Conservation (phyloP, 2,797 vertebrate species). For the Melanotaenia pygmaea region DNA sequence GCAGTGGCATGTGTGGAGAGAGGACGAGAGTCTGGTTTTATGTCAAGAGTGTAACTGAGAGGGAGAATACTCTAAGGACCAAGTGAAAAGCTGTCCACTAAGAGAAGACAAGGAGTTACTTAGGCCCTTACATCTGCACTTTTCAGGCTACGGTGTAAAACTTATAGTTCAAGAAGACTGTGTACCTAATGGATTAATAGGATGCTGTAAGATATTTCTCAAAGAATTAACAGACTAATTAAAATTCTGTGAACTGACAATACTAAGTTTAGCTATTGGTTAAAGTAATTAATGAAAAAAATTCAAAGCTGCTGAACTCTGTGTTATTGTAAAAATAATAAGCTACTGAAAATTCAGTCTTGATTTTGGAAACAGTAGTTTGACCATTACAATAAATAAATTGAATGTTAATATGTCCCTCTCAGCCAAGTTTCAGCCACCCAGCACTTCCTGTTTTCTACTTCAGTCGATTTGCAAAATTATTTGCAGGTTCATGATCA, state of each 20-base stretch:
- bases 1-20: conserved; percentile 44
- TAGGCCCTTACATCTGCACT: conserved; percentile 9
- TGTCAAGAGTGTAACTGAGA: conserved; percentile 67
- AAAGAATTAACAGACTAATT: background rate
- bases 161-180: conserved; percentile 12
- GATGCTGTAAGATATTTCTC: conserved; percentile 5
- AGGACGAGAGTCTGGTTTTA: conserved; percentile 52
- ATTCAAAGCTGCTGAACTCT: background rate
- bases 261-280: background rate
- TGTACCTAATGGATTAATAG: background rate
- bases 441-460: background rate
- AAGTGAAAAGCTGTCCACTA: conserved; percentile 33
- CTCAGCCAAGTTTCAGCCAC: too few species aligned
- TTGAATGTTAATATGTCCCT: background rate
- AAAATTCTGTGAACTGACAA: background rate
- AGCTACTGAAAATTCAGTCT: background rate
- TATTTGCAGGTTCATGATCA: background rate
- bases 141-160: conserved; percentile 22
- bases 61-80: conserved; percentile 46
- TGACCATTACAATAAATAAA: background rate
- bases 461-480: background rate
- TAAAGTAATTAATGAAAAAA: background rate
- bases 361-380: background rate
- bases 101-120: conserved; percentile 24
- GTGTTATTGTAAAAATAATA: background rate